Percentiles rank a stretch among this genome's conserved stretches.
Conservation (phyloP, 2,888 invertebrate species). For the Aricia artaxerxes region DNA sequence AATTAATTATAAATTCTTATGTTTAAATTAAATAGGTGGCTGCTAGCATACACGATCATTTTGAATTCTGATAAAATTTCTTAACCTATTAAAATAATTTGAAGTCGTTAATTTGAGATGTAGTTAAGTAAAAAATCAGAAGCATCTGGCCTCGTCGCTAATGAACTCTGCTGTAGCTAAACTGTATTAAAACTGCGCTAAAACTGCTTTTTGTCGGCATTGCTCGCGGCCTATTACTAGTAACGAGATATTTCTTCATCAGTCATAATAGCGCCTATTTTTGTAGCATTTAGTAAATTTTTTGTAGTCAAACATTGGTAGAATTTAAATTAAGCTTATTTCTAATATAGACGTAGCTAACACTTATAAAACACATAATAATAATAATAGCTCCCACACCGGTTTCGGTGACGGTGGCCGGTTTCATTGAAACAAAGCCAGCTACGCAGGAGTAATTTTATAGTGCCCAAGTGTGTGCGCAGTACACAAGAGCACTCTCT, state of each 20-base stretch:
- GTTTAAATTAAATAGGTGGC: too few relatives aligned
- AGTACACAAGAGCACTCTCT: too few relatives aligned
- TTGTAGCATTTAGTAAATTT: neutral
- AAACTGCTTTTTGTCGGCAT: conserved; percentile 27
- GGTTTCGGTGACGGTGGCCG: too few relatives aligned
- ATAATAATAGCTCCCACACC: too few relatives aligned
- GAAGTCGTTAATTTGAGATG: neutral
- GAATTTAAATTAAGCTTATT: neutral
- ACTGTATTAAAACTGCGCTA: neutral
- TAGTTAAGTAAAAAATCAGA: conserved; percentile 24
- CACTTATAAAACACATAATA: too few relatives aligned
- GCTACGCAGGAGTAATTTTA: too few relatives aligned
- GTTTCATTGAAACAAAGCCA: too few relatives aligned
- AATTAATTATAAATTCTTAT: too few relatives aligned
- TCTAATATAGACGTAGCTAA: too few relatives aligned
- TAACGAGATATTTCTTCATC: conserved; percentile 27
- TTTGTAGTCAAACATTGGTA: neutral
- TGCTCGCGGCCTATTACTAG: conserved; percentile 12
- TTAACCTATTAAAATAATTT: neutral
- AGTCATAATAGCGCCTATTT: neutral
- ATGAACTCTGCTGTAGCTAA: neutral
- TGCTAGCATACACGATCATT: neutral
- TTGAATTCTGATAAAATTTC: neutral
- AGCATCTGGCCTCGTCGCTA: neutral
- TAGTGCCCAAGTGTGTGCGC: too few relatives aligned